These are phyloP conservation scores for Drosophila pachea DNA, from an alignment of 1,140 invertebrate genomes.

Conservation along the genomic window DNA sequence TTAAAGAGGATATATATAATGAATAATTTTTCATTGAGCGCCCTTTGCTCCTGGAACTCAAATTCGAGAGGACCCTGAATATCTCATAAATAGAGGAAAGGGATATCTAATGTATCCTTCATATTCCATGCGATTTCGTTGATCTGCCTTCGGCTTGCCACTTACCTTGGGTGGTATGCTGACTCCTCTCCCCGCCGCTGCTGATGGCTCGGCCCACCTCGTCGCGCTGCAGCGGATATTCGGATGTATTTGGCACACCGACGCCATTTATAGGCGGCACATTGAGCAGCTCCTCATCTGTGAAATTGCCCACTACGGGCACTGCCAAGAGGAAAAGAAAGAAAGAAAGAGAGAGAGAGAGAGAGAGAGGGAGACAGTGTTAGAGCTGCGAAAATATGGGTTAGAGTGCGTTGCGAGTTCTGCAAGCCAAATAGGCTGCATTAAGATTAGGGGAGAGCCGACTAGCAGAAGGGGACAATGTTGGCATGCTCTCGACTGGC, in stretches of 20 bases:
- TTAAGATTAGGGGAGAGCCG: conserved; percentile 12
- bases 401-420: conserved; percentile 32
- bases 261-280: conserved; percentile 49
- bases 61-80: no score
- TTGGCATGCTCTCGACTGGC: conserved; percentile 1
- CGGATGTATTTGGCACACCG: conserved; percentile 80
- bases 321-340: conserved; percentile 78
- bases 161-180: conserved; percentile 72
- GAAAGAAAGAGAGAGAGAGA: neutral
- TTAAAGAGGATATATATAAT: no score
- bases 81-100: no score
- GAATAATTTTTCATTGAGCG: no score
- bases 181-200: conserved; percentile 64
- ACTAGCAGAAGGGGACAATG: neutral
- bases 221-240: conserved; percentile 85
- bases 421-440: conserved; percentile 41
- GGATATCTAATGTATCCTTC: no score
- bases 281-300: conserved; percentile 81
- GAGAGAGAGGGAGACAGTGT: conserved; percentile 9
- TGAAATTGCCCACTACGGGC: conserved; percentile 85
- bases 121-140: no score
- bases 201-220: conserved; percentile 81
- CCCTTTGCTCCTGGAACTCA: no score
- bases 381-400: conserved; percentile 31
- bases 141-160: conserved; percentile 2